Evolutionary conservation across 2,888 invertebrate genomes (phyloP), one percentile per base, ranked within the genome.

Genomic region (Pyrrhia umbra): DNA sequence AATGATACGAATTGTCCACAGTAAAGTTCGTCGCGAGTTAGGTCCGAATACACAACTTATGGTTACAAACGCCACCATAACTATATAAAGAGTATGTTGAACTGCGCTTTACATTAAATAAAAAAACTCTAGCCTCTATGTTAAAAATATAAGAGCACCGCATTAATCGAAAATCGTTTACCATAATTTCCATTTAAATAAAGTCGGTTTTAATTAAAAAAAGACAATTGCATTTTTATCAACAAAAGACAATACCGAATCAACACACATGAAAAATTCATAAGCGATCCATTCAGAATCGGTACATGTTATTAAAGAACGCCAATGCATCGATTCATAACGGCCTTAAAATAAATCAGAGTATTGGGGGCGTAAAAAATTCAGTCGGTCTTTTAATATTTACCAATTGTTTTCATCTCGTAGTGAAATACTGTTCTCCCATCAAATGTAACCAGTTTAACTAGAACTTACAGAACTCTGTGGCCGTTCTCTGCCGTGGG

Each of bases 371-470:
- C 85, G 83, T 84, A 87, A 87, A 83, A 85, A 85, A 86, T 80
- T 50, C 83, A 85, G 83, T 83, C 82, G 63, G 65, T 76, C 82
- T 82, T 86, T 88, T 85, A 85, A 87, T 87, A 88, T 90, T 86
- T 84, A 88, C 85, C 81, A 85, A 89, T 88, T 88, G 87, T 87
- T 88, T 88, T 87, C 81, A 85, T 84, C 85, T 83, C 79, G 66
- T 77, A 70, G 79, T 88, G 82, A 88, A 84, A 85, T 89, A 89
- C 81, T 82, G 81, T 75, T 65, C 66, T 80, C 64, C 70, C 78
- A 80, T 82, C 75, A 64, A 82, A 61, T 42, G 49, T 37, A 16
- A 30, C 89, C 85, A 85, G 13, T 66, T 56, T 77, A 77, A 50
- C 13, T 27, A 73, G 85, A 78, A 10, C 85, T n/a, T 62, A 16